Base-by-base conservation (phyloP, 2,888 invertebrate species). In the Eulithis testata region DNA sequence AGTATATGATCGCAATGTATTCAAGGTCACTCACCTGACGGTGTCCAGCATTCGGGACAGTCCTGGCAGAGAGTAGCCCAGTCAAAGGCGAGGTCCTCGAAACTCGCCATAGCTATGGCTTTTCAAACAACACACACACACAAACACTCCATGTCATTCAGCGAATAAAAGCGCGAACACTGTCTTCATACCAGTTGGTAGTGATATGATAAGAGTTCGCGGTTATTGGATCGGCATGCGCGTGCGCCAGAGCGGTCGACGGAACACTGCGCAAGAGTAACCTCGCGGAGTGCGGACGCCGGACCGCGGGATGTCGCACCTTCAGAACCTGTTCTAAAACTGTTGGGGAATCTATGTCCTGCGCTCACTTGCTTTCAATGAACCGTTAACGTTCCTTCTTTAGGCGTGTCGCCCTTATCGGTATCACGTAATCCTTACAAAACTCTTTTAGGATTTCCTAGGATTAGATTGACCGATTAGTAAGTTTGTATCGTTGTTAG, bases 31-130 rank as follows among this genome's bases (percentile, higher is more conserved):
- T 94, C 80, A 95, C 95, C 95, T 90, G 94, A 90, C 40, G 88
- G 79, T 43, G 95, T 94, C 95, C 95, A 95, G 85, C 94, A 94
- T 75, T 94, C 94, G 31, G 94, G 89, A 72, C 94, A 94, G 72
- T 95, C 94, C 86, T 94, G 94, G 82, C 94, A 94, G 63, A 95
- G 91, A 83, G 94, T 89, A 74, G 93, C 92, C 95, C 95, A 95
- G 84, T 95, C 95, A 83, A 93, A 92, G 80, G 94, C 90, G 76
- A 95, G 92, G 81, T 95, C 95, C 79, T 94, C 91, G 84, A 94
- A 94, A 84, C 94, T 94, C 78, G 95, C 95, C 95, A 95, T 95
- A 73, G 75, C 50, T 55, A 49, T 43, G 52, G 45, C 76, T 81
- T 8, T 79, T 49, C 63, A 60, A 59, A 40, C 43, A 43, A 56